Evolutionary conservation across 2,888 invertebrate species (phyloP).

Genomic region (Sericinus montela): DNA sequence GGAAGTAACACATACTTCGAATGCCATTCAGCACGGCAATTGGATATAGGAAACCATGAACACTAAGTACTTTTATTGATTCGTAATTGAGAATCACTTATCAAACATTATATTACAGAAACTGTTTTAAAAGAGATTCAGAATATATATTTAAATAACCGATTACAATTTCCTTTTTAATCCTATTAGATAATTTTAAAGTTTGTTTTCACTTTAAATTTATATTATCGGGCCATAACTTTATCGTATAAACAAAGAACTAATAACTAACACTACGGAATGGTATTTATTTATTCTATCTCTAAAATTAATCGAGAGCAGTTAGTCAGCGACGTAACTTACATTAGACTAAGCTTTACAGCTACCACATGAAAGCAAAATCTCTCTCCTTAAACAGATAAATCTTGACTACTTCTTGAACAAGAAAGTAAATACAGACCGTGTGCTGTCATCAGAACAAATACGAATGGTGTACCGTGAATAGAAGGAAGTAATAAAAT

Average conservation of each 20-base stretch:
- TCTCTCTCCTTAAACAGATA: constrained; percentile 39
- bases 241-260: constrained; percentile 6
- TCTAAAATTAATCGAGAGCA: constrained; percentile 23
- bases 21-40: too few relatives aligned
- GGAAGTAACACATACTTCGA: too few relatives aligned
- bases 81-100: too few relatives aligned
- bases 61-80: too few relatives aligned
- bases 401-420: constrained; percentile 27
- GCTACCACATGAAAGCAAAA: constrained; percentile 29
- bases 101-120: too few relatives aligned
- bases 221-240: neutral
- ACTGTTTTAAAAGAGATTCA: too few relatives aligned
- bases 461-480: constrained; percentile 7
- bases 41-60: too few relatives aligned
- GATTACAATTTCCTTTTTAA: too few relatives aligned
- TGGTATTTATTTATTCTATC: constrained; percentile 18
- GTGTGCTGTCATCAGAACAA: constrained; percentile 23
- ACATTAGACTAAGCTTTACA: constrained; percentile 27
- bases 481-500: constrained; percentile 10
- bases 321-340: constrained; percentile 23
- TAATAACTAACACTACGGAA: constrained; percentile 14
- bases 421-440: constrained; percentile 27
- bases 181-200: neutral
- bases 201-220: too few relatives aligned
- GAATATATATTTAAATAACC: too few relatives aligned